These are phyloP conservation scores for Tanytarsus gracilentus DNA, from an alignment of 2,888 invertebrate species.

Conservation along the genomic window DNA sequence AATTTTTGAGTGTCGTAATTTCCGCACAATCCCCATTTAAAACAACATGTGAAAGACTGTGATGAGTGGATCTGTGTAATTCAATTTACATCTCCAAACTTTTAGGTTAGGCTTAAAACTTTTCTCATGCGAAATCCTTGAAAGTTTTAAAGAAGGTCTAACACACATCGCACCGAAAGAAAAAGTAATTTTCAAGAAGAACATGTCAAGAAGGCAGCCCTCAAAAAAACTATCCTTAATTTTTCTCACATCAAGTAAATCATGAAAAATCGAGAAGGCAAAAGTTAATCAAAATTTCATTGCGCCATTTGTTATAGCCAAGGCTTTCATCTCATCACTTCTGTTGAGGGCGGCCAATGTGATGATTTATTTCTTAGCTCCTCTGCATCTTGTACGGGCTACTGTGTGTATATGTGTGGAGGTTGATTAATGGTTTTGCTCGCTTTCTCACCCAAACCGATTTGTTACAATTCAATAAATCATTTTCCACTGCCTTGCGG, in stretches of 20 bases:
- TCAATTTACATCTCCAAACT: no score
- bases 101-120: no score
- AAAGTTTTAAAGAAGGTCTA: no score
- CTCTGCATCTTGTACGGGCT: not conserved
- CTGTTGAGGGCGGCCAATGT: conserved; percentile 9
- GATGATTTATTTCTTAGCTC: conserved; percentile 15
- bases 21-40: no score
- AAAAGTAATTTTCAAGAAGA: not conserved
- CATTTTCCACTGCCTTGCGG: conserved; percentile 26
- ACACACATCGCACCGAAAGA: no score
- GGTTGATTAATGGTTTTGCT: conserved; percentile 27
- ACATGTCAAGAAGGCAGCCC: not conserved
- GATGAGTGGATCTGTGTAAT: no score
- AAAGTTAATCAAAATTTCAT: conserved; percentile 24
- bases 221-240: not conserved
- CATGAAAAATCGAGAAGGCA: not conserved
- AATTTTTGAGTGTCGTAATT: no score
- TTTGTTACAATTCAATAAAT: conserved; percentile 29
- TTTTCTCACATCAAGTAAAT: not conserved
- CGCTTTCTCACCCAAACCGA: conserved; percentile 24
- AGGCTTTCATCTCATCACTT: not conserved
- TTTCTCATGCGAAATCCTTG: no score
- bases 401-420: no score
- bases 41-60: no score
- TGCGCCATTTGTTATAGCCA: conserved; percentile 27